These are phyloP conservation scores for Acleris holmiana DNA, from an alignment of 2,888 invertebrate species.

Conservation along the genomic window DNA sequence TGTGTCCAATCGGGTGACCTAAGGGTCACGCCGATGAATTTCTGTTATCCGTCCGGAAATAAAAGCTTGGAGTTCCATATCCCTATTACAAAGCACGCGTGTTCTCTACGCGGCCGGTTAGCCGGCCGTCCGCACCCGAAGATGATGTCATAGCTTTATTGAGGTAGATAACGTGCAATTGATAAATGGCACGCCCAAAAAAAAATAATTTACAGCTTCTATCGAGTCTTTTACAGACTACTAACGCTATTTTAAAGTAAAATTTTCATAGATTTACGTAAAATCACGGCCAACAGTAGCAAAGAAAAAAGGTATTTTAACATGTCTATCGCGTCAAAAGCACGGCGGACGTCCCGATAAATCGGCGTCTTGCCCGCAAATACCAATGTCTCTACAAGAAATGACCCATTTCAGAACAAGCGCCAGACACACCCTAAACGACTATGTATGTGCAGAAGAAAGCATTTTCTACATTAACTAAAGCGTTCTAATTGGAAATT, in stretches of 20 bases:
- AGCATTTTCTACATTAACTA: constrained; percentile 45
- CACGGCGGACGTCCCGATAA: constrained; percentile 46
- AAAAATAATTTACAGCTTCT: constrained; percentile 22
- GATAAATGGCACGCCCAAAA: constrained; percentile 73
- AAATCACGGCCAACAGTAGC: constrained; percentile 4
- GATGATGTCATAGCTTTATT: constrained; percentile 74
- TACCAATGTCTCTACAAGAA: constrained; percentile 54
- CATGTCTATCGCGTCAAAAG: constrained; percentile 41
- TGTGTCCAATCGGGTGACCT: constrained; percentile 26
- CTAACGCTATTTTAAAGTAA: background rate
- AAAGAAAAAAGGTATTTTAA: constrained; percentile 34
- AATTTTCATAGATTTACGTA: background rate
- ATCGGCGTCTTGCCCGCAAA: constrained; percentile 46
- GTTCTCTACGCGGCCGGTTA: constrained; percentile 55
- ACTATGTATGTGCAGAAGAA: constrained; percentile 17
- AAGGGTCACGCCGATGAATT: constrained; percentile 26
- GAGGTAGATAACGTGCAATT: constrained; percentile 71
- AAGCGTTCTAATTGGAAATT: constrained; percentile 52
- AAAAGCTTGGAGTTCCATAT: constrained; percentile 17
- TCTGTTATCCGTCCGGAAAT: constrained; percentile 31
- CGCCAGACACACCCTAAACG: constrained; percentile 74
- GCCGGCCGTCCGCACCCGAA: constrained; percentile 60
- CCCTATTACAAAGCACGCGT: constrained; percentile 11
- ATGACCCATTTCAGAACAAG: constrained; percentile 59
- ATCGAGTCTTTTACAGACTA: background rate